Conservation (phyloP, 2,113 vertebrate species). For the Corythornis vintsioides region DNA sequence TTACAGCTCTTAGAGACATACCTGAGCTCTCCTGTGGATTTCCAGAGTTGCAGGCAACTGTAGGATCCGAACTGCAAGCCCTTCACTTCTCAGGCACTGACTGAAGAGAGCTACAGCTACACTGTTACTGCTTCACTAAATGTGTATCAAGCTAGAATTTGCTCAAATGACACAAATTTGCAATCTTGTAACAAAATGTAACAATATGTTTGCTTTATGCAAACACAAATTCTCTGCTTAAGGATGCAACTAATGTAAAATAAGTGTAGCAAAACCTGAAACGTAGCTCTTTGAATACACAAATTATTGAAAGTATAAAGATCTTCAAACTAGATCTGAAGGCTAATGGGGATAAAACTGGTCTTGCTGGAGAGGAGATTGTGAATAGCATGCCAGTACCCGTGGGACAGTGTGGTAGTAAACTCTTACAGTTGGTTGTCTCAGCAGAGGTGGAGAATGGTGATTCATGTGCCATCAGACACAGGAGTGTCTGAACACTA, state of each 20-base stretch:
- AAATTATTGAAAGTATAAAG: no score
- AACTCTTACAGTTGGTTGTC: no score
- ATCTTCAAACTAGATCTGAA: no score
- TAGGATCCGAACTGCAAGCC: background rate
- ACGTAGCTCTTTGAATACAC: background rate
- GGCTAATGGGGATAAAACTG: no score
- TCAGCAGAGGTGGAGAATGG: no score
- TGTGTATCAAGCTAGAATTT: background rate
- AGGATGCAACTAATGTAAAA: background rate
- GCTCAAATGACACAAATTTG: background rate
- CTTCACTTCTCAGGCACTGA: background rate
- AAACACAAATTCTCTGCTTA: background rate
- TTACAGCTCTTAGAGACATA: background rate
- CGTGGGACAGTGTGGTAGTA: no score
- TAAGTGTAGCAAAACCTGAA: background rate
- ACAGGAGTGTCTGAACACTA: no score
- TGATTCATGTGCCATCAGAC: no score
- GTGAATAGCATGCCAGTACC: no score
- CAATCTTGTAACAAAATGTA: background rate
- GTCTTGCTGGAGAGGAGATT: no score
- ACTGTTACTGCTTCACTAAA: background rate
- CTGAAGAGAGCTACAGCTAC: background rate
- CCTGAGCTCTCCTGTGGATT: background rate
- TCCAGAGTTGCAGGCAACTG: no score
- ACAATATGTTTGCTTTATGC: background rate